These are phyloP conservation scores for Erythrolamprus reginae DNA, from an alignment of 2,113 vertebrate genomes.

Conservation along the genomic window DNA sequence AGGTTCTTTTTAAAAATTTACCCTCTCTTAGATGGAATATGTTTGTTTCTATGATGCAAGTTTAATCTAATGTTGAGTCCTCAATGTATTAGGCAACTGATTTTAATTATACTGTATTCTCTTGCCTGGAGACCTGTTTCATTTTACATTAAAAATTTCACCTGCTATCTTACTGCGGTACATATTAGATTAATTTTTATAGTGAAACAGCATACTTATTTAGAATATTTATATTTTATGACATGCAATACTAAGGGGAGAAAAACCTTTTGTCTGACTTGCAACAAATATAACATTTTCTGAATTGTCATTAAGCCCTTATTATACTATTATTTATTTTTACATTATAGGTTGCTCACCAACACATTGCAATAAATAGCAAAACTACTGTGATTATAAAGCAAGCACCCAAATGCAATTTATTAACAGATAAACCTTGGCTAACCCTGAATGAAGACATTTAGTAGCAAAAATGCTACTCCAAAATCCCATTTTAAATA, in stretches of 20 bases:
- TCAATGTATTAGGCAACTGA: background rate
- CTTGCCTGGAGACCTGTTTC: slow-evolving; percentile 2
- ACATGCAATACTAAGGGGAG: slow-evolving; percentile 35
- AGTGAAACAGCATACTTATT: slow-evolving; percentile 29
- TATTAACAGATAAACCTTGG: slow-evolving; percentile 72
- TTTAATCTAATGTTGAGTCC: background rate
- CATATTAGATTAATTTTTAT: slow-evolving; percentile 4
- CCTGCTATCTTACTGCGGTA: slow-evolving; percentile 20
- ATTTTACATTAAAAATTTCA: slow-evolving; percentile 15
- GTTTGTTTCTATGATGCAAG: background rate
- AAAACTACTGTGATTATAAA: slow-evolving; percentile 63
- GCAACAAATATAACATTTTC: slow-evolving; percentile 28
- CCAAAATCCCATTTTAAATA: slow-evolving; percentile 82
- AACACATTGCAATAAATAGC: slow-evolving; percentile 37
- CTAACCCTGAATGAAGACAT: slow-evolving; percentile 76
- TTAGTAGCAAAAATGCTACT: slow-evolving; percentile 73
- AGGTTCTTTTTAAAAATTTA: background rate
- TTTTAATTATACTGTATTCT: fast-evolving
- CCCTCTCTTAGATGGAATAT: background rate
- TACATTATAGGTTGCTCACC: slow-evolving; percentile 57
- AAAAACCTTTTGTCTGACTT: slow-evolving; percentile 39
- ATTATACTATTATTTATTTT: slow-evolving; percentile 50
- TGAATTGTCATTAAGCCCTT: slow-evolving; percentile 47
- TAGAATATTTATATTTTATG: slow-evolving; percentile 44
- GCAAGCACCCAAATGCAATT: slow-evolving; percentile 60